Conservation (phyloP, 2,888 invertebrate species). For the Cryptus viduatorius region DNA sequence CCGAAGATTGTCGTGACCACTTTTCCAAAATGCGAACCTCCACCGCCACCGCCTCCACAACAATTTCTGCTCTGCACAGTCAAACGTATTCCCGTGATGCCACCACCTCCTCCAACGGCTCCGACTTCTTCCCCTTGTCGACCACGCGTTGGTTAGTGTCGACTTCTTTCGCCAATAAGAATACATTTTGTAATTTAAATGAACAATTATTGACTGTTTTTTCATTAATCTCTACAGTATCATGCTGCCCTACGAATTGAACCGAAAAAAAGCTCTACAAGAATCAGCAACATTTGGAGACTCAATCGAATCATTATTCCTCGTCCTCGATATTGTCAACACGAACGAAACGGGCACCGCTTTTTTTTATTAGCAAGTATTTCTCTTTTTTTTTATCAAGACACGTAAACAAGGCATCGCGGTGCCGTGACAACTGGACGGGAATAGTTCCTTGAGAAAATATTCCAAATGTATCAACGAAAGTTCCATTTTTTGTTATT, state of each 20-base stretch:
- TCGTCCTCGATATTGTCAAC: conserved; percentile 58
- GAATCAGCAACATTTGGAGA: conserved; percentile 33
- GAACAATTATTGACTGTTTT: background rate
- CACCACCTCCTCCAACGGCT: conserved; percentile 74
- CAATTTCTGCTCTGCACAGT: conserved; percentile 69
- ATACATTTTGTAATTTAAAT: background rate
- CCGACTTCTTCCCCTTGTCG: conserved; percentile 71
- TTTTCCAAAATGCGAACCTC: conserved; percentile 61
- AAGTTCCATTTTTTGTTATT: conserved; percentile 2
- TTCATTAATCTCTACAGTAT: conserved; percentile 31
- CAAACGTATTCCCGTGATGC: conserved; percentile 72
- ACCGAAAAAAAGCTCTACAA: background rate
- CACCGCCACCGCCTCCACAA: conserved; percentile 66
- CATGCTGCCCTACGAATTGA: conserved; percentile 43
- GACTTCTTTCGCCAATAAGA: background rate
- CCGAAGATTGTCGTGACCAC: conserved; percentile 74
- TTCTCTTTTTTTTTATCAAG: conserved; percentile 62
- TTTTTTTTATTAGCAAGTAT: conserved; percentile 66
- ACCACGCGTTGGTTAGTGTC: conserved; percentile 55
- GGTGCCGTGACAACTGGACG: conserved; percentile 65
- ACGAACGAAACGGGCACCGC: conserved; percentile 65
- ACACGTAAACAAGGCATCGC: conserved; percentile 67
- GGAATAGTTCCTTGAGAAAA: conserved; percentile 42
- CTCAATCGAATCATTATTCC: conserved; percentile 31
- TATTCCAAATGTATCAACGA: conserved; percentile 42